Evolutionary conservation across 2,797 vertebrate genomes (phyloP).

Genomic region (Nyctalus aviator): DNA sequence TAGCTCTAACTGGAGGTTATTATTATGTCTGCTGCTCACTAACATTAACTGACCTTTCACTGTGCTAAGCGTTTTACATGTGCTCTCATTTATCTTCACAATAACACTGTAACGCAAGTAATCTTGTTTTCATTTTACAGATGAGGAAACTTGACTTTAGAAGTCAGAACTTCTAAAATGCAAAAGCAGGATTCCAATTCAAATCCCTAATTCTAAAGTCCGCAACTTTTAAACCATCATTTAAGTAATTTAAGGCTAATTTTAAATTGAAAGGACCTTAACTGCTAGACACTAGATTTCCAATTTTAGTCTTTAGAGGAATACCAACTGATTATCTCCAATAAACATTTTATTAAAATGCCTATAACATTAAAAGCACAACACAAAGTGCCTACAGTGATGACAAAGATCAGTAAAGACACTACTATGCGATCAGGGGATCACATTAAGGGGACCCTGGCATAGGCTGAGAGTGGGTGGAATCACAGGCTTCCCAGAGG

Average conservation of each 20-base stretch:
- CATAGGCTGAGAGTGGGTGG: background rate
- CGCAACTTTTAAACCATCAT: slow-evolving; percentile 5
- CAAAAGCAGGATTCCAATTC: background rate
- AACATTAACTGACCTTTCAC: slow-evolving; percentile 56
- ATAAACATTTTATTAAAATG: slow-evolving; percentile 59
- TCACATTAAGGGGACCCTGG: background rate
- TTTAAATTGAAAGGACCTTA: slow-evolving; percentile 10
- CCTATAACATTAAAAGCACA: slow-evolving; percentile 44
- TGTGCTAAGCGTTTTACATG: background rate
- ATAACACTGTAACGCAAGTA: background rate
- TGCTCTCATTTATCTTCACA: slow-evolving; percentile 56
- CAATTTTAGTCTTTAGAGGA: slow-evolving; percentile 54
- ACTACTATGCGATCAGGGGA: background rate
- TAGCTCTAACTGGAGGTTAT: slow-evolving; percentile 8
- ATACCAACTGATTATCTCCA: slow-evolving; percentile 30
- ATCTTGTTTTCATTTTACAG: slow-evolving; percentile 34
- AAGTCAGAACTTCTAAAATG: background rate
- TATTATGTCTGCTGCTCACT: background rate
- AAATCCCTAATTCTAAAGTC: background rate
- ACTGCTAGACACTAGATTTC: background rate
- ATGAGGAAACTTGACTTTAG: slow-evolving; percentile 37
- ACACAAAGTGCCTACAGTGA: slow-evolving; percentile 10
- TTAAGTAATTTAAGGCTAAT: background rate
- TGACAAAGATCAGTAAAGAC: background rate
- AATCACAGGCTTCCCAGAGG: background rate